Evolutionary conservation across 2,113 vertebrate genomes (phyloP), one percentile per base, ranked within the genome.

Genomic region (Mystacornis crossleyi): DNA sequence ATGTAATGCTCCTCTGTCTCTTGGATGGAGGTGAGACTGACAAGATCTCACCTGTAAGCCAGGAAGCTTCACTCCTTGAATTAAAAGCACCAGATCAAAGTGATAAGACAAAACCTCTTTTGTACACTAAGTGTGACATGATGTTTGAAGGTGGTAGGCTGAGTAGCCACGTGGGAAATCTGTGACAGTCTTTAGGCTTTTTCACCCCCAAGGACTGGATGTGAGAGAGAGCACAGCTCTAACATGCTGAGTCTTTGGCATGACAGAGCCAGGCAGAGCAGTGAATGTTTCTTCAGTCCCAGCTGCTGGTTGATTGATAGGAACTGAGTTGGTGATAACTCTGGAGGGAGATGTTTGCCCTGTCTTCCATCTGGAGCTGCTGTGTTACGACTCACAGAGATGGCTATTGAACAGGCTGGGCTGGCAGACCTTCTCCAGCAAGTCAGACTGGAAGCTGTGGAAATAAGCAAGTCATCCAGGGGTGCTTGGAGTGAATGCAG

Each of bases 301-400:
- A 97, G 97, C 96, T 98, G 97, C 74, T 70, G 53, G 90, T 55
- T 98, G 98, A 98, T 98, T 98, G 98, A 98, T 98, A 95, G 72
- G 93, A 97, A 83, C 74, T 69, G 89, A 97, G 66, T 25, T 43
- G 66, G 94, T 95, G 95, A 92, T 94, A 92, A 88, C 67, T 97
- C 98, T 97, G 94, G 73, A 95, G 97, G 95, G 98, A 98, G 82
- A 95, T 90, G 83, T 97, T 98, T 97, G 87, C 97, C 84, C 85
- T 95, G 74, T 90, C 84, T 97, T 98, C 98, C 98, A 97, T 98
- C 98, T 98, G 98, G 98, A 98, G 95, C 91, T 97, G 83, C 96
- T 97, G 95, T 96, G 96, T 97, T 97, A 72, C 19, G 96, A 87
- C 97, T 98, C 90, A 93, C 13, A 2, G 93, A 96, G 78, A 97